A percentile compares a stretch with the other conserved stretches of the same genome.
Evolutionary conservation across 2,888 invertebrate species (phyloP).

Genomic region (Napeogenes inachia): DNA sequence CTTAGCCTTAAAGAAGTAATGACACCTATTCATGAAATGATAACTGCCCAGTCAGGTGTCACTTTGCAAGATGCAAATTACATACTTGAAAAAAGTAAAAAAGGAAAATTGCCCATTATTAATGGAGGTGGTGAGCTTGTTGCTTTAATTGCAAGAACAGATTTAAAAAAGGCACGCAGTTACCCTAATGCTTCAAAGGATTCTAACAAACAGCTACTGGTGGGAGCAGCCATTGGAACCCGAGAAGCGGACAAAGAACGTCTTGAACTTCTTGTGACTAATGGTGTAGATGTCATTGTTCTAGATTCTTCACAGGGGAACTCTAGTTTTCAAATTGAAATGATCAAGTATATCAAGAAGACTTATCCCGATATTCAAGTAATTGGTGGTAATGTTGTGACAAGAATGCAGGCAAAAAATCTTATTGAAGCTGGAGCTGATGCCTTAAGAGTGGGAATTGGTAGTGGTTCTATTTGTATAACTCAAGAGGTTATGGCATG

Average conservation of each 20-base stretch:
- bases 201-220: constrained; percentile 93
- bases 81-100: constrained; percentile 97
- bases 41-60: constrained; percentile 93
- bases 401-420: constrained; percentile 96
- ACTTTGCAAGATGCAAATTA: constrained; percentile 95
- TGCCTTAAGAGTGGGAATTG: constrained; percentile 98
- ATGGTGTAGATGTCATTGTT: constrained; percentile 97
- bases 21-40: constrained; percentile 90
- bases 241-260: constrained; percentile 89
- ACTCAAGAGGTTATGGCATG: constrained; percentile 99
- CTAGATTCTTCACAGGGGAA: constrained; percentile 99
- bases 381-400: constrained; percentile 98
- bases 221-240: constrained; percentile 96
- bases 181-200: constrained; percentile 99
- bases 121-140: constrained; percentile 92
- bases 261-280: constrained; percentile 86
- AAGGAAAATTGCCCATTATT: constrained; percentile 93
- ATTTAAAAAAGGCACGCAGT: constrained; percentile 97
- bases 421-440: constrained; percentile 98
- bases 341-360: constrained; percentile 94
- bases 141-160: constrained; percentile 97
- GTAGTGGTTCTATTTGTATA: constrained; percentile 99
- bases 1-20: constrained; percentile 85
- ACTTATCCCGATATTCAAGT: constrained; percentile 93
- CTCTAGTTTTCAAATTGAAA: constrained; percentile 95